Evolutionary conservation across 2,888 invertebrate genomes (phyloP), one percentile per base, ranked within the genome.

Genomic region (Eristalis arbustorum): DNA sequence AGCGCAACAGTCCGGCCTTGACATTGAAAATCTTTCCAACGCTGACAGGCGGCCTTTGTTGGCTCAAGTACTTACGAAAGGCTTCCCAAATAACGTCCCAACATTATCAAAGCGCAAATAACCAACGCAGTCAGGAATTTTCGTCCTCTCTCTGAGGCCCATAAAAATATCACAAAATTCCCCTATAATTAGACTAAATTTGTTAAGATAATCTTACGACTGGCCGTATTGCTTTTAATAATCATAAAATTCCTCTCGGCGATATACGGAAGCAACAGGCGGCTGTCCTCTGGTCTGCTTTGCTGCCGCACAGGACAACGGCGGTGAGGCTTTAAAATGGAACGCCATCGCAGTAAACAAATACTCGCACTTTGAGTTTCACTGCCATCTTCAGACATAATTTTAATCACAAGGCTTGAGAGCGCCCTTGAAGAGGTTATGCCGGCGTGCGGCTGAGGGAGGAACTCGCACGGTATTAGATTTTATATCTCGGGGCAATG

Each of bases 141-240:
- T 49, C 18, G 1, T 18, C 31, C 31, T 18, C 18, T 8, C n/a
- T 18, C 18, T n/a, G 42, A 28, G 25, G n/a, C 8, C 66, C 42
- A 25, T 49, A 28, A 67, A 13, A 40, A 67, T 14, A 25, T 25
- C 23, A 23, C 42, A 10, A 66, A 18, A 67, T 49, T 49, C 28
- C 28, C 66, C 49, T 67, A n/a, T 67, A 68, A 68, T 68, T 68
- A 68, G 68, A 68, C 34, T 68, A 31, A 34, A 56, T 56, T 68
- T 34, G 68, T 57, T 34, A 22, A 57, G 56, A 31, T 57, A 68
- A 68, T 68, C 68, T 56, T 56, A 34, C 56, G 59, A 59, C 59
- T 25, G 59, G 25, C 59, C 59, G 23, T 23, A 28, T 25, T 14
- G 59, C 25, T 25, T 59, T 23, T 59, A 59, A 59, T 59, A 59